A percentile compares a stretch with the other conserved stretches of the same genome.
phyloP scores from a whole-genome alignment of 2,797 vertebrate species.

The Acanthornis magna region DNA sequence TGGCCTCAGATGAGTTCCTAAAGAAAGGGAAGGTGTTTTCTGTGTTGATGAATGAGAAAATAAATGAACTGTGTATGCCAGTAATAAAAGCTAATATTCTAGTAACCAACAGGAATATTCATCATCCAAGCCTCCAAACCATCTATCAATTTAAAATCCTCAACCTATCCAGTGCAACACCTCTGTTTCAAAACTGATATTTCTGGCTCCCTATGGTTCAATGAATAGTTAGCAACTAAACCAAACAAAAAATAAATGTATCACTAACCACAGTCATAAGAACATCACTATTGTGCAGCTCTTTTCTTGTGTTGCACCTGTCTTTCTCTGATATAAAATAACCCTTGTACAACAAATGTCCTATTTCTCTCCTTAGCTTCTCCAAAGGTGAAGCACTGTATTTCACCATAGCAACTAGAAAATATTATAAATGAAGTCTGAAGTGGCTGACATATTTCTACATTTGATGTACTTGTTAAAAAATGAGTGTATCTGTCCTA shows the following conservation, averaged over 20 bases:
- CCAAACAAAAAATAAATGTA: background rate
- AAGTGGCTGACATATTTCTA: conserved; percentile 8
- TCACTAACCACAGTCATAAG: background rate
- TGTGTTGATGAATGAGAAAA: background rate
- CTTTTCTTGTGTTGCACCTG: background rate
- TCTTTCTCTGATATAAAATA: background rate
- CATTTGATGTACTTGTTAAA: background rate
- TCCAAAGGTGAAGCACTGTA: background rate
- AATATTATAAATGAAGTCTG: background rate
- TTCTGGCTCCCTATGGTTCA: background rate
- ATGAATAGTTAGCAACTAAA: background rate
- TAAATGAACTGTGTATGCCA: background rate
- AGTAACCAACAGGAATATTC: background rate
- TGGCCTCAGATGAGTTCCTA: background rate
- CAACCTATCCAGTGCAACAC: background rate
- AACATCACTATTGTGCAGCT: background rate
- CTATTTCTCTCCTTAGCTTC: background rate
- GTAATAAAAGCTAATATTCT: background rate
- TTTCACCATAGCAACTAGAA: background rate
- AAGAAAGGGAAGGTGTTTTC: background rate
- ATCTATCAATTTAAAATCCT: background rate
- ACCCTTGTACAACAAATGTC: background rate
- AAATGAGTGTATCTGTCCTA: background rate
- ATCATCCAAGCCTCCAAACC: background rate
- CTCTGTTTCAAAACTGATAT: background rate